phyloP scores from a whole-genome alignment of 2,113 vertebrate species.

The Apaloderma vittatum region DNA sequence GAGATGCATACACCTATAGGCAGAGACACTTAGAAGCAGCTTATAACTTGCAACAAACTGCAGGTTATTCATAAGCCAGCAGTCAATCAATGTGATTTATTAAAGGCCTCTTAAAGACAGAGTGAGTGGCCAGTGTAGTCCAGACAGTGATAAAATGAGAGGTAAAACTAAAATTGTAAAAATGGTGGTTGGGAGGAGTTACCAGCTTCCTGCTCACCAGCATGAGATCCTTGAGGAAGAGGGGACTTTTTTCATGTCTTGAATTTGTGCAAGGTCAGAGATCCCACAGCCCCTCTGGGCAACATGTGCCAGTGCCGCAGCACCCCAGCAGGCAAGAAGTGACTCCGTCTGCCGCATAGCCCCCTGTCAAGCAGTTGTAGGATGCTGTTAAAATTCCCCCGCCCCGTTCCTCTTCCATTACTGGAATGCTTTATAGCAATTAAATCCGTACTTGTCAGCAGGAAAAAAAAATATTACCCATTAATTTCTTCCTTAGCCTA shows the following conservation, averaged over 20 bases:
- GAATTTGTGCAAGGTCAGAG: background rate
- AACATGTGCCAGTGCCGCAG: fast-evolving
- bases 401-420: background rate
- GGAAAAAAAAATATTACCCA: background rate
- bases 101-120: background rate
- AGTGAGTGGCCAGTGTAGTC: background rate
- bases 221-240: fast-evolving
- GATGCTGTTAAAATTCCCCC: background rate
- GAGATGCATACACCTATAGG: background rate
- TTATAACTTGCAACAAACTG: background rate
- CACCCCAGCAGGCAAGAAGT: background rate
- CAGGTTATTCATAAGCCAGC: background rate
- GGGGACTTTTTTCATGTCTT: background rate
- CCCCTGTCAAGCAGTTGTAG: background rate
- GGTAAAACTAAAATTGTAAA: background rate
- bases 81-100: background rate
- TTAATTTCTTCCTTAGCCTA: background rate
- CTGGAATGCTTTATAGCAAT: background rate
- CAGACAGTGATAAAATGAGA: fast-evolving
- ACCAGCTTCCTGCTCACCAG: fast-evolving
- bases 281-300: background rate
- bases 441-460: background rate
- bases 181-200: fast-evolving
- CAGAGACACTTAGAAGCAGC: background rate
- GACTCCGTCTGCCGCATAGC: background rate